phyloP scores from a whole-genome alignment of 2,888 invertebrate genomes.

The Parascotia fuliginaria region DNA sequence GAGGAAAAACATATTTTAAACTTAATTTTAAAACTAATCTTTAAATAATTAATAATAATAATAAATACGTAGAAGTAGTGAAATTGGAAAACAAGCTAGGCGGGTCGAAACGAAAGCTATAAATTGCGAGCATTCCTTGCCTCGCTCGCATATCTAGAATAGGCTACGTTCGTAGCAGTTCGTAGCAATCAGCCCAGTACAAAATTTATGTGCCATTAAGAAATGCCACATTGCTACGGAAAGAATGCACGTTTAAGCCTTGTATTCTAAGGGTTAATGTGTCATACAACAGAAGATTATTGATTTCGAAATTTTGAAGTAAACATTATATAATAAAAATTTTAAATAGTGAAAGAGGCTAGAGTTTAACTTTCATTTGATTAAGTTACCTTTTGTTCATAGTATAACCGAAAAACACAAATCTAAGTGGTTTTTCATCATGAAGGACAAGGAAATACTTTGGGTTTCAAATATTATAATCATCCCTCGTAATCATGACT shows the following conservation, averaged over 20 bases:
- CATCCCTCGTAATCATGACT: too few relatives aligned
- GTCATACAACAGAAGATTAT: not conserved
- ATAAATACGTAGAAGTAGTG: not conserved
- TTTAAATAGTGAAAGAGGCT: too few relatives aligned
- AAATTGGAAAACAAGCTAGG: not conserved
- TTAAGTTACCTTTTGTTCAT: too few relatives aligned
- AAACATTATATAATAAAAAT: too few relatives aligned
- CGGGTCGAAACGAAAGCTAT: constrained; percentile 18
- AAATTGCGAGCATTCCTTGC: constrained; percentile 19
- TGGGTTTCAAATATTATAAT: too few relatives aligned
- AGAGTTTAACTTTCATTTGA: too few relatives aligned
- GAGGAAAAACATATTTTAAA: not conserved
- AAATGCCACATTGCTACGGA: constrained; percentile 15
- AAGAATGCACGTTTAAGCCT: constrained; percentile 8
- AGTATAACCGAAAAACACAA: too few relatives aligned
- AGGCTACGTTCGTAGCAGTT: constrained; percentile 29
- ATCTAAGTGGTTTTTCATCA: too few relatives aligned
- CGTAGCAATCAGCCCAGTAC: constrained; percentile 26
- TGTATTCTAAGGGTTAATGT: too few relatives aligned
- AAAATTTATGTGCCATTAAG: constrained; percentile 18
- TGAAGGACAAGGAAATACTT: too few relatives aligned
- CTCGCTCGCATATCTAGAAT: constrained; percentile 21
- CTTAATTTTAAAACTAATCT: not conserved
- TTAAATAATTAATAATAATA: too few relatives aligned
- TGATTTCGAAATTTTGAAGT: not conserved